A percentile compares a stretch with the other conserved stretches of the same genome.
These are phyloP conservation scores for Drosophila falleni DNA, from an alignment of 2,888 invertebrate genomes.

Conservation along the genomic window DNA sequence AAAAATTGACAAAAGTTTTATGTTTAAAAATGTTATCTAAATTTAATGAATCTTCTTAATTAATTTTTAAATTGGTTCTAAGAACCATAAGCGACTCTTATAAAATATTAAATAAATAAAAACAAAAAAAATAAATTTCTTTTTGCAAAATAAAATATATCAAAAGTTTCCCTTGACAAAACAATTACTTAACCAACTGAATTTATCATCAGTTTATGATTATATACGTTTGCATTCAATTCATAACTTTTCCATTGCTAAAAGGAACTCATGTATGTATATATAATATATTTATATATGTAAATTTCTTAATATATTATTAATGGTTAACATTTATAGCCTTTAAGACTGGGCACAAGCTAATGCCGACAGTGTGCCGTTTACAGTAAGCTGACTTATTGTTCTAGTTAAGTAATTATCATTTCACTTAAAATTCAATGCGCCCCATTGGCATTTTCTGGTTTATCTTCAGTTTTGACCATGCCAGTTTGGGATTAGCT, in stretches of 20 bases:
- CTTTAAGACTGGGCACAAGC: constrained; percentile 68
- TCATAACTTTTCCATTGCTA: constrained; percentile 60
- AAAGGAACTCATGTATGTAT: constrained; percentile 64
- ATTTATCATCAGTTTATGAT: constrained; percentile 29
- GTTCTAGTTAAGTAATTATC: constrained; percentile 55
- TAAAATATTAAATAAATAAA: not conserved
- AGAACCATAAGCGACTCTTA: not conserved
- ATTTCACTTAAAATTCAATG: constrained; percentile 55
- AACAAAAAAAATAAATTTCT: not conserved
- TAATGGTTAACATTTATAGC: constrained; percentile 71
- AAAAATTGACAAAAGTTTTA: not conserved
- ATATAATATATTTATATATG: constrained; percentile 32
- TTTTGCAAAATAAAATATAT: not conserved
- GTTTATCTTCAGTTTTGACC: not conserved
- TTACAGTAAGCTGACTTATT: constrained; percentile 74
- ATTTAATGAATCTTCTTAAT: not conserved
- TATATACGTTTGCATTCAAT: constrained; percentile 29
- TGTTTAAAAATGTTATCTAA: not conserved
- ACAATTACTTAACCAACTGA: not conserved
- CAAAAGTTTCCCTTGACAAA: not conserved
- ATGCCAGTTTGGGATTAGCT: constrained; percentile 17
- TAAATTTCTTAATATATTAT: constrained; percentile 23
- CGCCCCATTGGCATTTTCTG: not conserved
- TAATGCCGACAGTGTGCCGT: constrained; percentile 44
- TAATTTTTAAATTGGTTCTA: not conserved